Evolutionary conservation across 2,113 vertebrate genomes (phyloP), one percentile per base, ranked within the genome.

Genomic region (Petroica traversi): DNA sequence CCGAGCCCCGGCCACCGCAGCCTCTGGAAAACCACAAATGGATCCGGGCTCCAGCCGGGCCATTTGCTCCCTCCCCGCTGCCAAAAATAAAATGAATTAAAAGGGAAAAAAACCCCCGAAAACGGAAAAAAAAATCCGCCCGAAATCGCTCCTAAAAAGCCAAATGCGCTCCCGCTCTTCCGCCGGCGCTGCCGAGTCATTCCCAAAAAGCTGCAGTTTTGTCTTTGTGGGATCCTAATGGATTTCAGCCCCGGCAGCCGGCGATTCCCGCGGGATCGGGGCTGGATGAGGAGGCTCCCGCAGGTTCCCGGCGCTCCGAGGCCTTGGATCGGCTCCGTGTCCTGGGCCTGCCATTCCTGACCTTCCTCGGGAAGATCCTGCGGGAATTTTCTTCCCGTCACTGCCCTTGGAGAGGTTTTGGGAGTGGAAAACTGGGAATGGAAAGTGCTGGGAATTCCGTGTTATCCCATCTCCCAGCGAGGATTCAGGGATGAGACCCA

Each of bases 21-120:
- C 83, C 41, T 85, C 93, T 75, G n/a, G 75, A 82, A 95, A 94
- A 77, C 94, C 94, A 46, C 94, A 90, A 91, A 95, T 83, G 89
- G 48, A 82, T 91, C 79, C 8, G 5, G 71, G 61, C 86, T 92
- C 9, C 5, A 40, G 75, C 34, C 8, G 61, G 61, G 41, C 83
- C 66, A 31, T 63, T 85, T 45, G 10, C 66, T 82, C 19, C 34
- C 48, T 49, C 38, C 48, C 34, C 6, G n/a, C 68, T 57, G 93
- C 91, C 95, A 95, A 93, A 93, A 96, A 95, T 89, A 86, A 91
- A 48, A 48, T 46, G 66, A 17, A 61, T 13, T 43, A 48, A 57
- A 58, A 71, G 19, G 17, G 5, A 38, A 36, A 55, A n/a, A n/a
- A n/a, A n/a, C n/a, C n/a, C n/a, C n/a, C n/a, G n/a, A 49, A 23